A percentile compares a stretch with the other conserved stretches of the same genome.
Conservation (phyloP, 2,888 invertebrate species). For the Philopedon plagiatum region DNA sequence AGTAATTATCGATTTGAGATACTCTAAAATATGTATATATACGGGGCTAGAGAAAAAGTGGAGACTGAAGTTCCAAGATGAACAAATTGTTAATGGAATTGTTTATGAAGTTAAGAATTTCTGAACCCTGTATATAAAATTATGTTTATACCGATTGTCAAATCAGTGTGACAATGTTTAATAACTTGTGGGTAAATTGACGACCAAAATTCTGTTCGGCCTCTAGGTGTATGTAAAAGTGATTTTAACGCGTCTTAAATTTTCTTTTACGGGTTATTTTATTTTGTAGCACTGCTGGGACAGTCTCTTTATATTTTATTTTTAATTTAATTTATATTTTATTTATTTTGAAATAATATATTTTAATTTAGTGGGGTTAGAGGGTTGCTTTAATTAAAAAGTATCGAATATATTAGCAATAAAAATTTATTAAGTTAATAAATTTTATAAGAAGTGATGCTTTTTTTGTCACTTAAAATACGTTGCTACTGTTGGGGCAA, state of each 20-base stretch:
- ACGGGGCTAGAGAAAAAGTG: background rate
- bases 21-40: background rate
- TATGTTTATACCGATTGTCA: background rate
- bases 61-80: conserved; percentile 8
- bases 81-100: conserved; percentile 3
- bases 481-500: too few relatives aligned
- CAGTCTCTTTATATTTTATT: too few relatives aligned
- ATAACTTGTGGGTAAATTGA: too few relatives aligned
- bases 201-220: too few relatives aligned
- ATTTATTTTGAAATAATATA: conserved; percentile 7
- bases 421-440: background rate
- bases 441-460: background rate
- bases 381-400: background rate
- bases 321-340: conserved; percentile 9
- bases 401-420: background rate
- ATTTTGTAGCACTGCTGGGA: too few relatives aligned
- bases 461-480: too few relatives aligned
- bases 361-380: conserved; percentile 1
- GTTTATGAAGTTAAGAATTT: background rate
- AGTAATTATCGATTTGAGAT: background rate
- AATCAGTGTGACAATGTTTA: too few relatives aligned
- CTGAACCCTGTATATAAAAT: background rate
- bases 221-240: too few relatives aligned
- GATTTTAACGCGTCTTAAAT: too few relatives aligned
- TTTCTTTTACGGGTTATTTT: too few relatives aligned